A percentile compares a stretch with the other conserved stretches of the same genome.
phyloP scores from a whole-genome alignment of 2,888 invertebrate genomes.

The Barypeithes pellucidus region DNA sequence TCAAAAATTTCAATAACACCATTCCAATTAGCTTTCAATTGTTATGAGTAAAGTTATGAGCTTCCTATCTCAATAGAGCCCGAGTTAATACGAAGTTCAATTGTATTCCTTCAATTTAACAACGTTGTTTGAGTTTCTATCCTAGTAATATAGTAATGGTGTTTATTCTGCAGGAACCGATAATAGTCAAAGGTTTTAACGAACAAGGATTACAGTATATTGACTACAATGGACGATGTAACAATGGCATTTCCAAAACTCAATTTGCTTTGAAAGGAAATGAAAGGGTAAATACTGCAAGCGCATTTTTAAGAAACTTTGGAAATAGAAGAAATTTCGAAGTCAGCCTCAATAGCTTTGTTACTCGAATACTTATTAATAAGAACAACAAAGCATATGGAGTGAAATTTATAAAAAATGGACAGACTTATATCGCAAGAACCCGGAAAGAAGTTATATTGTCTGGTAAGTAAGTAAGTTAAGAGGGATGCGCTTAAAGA shows the following conservation, averaged over 20 bases:
- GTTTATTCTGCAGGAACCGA: neutral
- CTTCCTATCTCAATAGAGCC: too few species aligned
- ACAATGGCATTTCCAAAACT: constrained; percentile 77
- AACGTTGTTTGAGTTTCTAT: too few species aligned
- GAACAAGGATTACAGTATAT: constrained; percentile 71
- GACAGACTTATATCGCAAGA: constrained; percentile 35
- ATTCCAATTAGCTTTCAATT: too few species aligned
- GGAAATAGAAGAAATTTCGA: constrained; percentile 60
- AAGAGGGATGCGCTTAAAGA: too few species aligned
- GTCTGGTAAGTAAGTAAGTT: constrained; percentile 14
- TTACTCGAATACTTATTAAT: constrained; percentile 39
- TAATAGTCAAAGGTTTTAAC: constrained; percentile 70
- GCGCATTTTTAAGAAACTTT: constrained; percentile 73
- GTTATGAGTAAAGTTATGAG: too few species aligned
- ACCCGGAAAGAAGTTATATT: constrained; percentile 43
- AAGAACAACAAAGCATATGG: constrained; percentile 35
- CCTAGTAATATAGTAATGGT: neutral
- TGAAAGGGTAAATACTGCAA: constrained; percentile 75
- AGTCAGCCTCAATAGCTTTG: constrained; percentile 36
- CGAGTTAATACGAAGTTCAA: too few species aligned
- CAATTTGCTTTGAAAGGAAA: constrained; percentile 78
- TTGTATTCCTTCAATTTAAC: too few species aligned
- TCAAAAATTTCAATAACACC: too few species aligned
- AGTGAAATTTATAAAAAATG: constrained; percentile 40
- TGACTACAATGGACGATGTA: constrained; percentile 77